These are phyloP conservation scores for Nothocercus nigrocapillus DNA, from an alignment of 2,113 vertebrate genomes.

Conservation along the genomic window DNA sequence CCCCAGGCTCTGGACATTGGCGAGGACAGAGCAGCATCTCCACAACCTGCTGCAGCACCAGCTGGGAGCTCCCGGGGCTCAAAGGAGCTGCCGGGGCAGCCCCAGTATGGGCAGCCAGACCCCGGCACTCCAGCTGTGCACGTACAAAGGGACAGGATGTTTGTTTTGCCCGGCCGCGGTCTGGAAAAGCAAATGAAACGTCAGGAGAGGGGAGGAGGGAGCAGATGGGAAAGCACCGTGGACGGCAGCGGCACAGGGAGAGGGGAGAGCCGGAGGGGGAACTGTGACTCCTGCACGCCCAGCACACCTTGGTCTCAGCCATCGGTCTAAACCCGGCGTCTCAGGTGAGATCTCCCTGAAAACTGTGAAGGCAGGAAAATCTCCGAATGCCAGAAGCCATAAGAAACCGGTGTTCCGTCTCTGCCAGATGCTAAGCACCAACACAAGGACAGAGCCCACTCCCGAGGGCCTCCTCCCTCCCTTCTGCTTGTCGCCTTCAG, in stretches of 20 bases:
- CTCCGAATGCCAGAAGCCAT: not conserved
- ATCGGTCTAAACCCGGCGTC: not conserved
- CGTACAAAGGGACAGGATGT: not conserved
- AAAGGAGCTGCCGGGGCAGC: no score
- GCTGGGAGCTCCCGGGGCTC: no score
- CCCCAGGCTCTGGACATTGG: not conserved
- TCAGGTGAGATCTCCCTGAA: no score
- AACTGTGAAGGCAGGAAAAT: no score
- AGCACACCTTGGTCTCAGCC: no score
- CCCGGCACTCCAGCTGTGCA: no score
- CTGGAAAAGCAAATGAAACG: not conserved
- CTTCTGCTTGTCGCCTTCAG: not conserved
- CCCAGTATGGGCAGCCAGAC: no score
- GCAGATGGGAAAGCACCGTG: not conserved
- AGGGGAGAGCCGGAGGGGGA: not conserved
- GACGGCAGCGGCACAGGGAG: not conserved
- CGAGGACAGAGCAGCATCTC: not conserved
- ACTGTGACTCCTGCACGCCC: not conserved
- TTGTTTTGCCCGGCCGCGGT: not conserved
- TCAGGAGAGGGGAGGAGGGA: not conserved
- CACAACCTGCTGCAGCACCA: no score
- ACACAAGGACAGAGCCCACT: not conserved
- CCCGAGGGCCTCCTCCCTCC: not conserved
- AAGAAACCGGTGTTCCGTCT: no score
- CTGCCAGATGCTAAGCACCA: no score